Base-by-base conservation (phyloP, 2,888 invertebrate genomes). In the Steinernema carpocapsae region DNA sequence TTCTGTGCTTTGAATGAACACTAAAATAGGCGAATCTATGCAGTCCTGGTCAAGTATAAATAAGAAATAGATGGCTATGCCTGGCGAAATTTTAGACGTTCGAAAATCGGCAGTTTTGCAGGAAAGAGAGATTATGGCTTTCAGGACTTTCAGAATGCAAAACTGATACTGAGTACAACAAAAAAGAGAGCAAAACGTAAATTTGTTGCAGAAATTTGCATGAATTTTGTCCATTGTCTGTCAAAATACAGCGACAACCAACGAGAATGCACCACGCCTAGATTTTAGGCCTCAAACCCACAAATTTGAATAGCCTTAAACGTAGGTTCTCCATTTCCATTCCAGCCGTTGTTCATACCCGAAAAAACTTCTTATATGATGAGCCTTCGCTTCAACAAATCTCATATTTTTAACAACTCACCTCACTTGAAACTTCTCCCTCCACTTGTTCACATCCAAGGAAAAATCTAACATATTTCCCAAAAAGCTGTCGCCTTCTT, bases 381-480 rank as follows among this genome's bases (percentile, higher is more conserved):
- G n/a, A n/a, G n/a, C n/a, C n/a, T n/a, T n/a, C n/a, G n/a, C 14
- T 43, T 43, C 43, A 14, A 43, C 7, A 43, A 43, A 43, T 43
- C 43, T 43, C 43, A 14, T 7, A 7, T 43, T 43, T 43, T 43
- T 43, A 43, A 43, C 7, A 43, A 43, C 56, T 26, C 26, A 56
- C 56, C 56, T 22, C 26, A 56, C 26, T 6, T 10, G 24, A 19
- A 56, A 56, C 56, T 56, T 56, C 2, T 56, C 56, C 56, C 26
- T 56, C 56, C 56, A 56, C 26, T 19, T 56, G 56, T 22, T 12
- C 56, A 26, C 26, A 19, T 56, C 26, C 56, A 56, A 26, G 24
- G 56, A 56, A 17, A 19, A 56, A 12, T 26, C 56, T 3, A 56
- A 17, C 56, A 56, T 56, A 26, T 56, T 26, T 12, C 12, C 26